Conservation (phyloP, 1,140 invertebrate species). For the Calephelis nemesis region DNA sequence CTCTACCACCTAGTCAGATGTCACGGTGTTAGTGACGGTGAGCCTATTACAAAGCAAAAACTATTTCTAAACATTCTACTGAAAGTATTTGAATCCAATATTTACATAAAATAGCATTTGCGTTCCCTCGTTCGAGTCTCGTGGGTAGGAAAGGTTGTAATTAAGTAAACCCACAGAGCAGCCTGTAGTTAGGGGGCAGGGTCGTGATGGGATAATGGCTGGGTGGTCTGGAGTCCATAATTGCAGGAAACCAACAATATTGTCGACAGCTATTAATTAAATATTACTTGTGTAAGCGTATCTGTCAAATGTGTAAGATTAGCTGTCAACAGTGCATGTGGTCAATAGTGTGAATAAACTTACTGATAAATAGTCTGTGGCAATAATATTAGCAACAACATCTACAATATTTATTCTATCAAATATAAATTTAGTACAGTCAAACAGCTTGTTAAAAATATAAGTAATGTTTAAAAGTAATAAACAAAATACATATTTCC, state of each 20-base stretch:
- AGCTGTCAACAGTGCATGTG: no score
- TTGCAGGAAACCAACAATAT: conserved; percentile 12
- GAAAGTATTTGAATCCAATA: neutral
- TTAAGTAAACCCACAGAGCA: conserved; percentile 15
- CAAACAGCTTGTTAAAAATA: no score
- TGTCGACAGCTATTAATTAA: neutral
- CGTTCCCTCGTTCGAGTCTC: neutral
- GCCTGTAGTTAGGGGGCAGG: neutral
- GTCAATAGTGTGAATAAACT: no score
- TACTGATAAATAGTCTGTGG: no score
- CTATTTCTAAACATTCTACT: neutral
- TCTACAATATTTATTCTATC: no score
- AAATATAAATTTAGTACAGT: no score
- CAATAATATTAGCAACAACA: no score
- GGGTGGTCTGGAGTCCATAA: conserved; percentile 9
- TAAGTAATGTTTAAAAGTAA: no score
- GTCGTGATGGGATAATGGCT: conserved; percentile 13
- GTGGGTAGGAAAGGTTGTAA: conserved; percentile 7
- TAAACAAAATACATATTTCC: no score
- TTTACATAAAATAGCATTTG: neutral
- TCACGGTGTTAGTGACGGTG: no score
- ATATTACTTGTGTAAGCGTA: neutral
- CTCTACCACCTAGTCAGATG: no score
- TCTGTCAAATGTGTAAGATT: no score
- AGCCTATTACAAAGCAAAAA: neutral